Conservation (phyloP, 2,113 vertebrate genomes). For the Peromyscus polionotus region DNA sequence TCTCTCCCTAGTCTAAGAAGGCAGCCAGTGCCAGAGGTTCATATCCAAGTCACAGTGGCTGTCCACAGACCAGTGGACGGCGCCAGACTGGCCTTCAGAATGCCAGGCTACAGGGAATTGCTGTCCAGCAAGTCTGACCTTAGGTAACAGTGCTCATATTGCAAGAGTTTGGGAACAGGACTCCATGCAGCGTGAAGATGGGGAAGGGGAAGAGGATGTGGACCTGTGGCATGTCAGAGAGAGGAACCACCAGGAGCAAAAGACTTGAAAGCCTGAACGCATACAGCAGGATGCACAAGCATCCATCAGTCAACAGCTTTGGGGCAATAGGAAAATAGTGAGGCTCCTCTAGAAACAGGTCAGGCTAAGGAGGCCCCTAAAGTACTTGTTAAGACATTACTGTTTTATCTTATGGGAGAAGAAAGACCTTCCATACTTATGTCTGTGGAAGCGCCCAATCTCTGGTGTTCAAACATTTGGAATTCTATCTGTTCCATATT, state of each 20-base stretch:
- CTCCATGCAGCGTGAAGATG: not conserved
- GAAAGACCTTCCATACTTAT: not conserved
- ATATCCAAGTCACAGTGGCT: not conserved
- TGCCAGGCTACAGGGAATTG: not conserved
- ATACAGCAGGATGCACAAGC: rapidly evolving
- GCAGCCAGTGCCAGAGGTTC: not conserved
- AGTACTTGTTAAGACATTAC: not conserved
- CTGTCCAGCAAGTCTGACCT: not conserved
- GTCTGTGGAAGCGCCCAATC: not conserved
- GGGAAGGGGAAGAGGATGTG: not conserved
- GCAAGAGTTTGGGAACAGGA: not conserved
- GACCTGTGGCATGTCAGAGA: not conserved
- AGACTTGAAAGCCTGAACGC: not conserved
- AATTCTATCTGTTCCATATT: conserved; percentile 69
- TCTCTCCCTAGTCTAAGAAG: not conserved
- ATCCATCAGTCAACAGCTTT: not conserved
- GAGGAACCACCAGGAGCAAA: not conserved
- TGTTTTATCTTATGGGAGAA: not conserved
- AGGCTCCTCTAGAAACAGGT: not conserved
- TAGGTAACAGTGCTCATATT: not conserved
- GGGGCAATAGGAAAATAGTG: not conserved
- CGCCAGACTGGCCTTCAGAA: not conserved
- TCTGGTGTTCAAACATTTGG: conserved; percentile 56
- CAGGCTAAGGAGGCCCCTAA: not conserved
- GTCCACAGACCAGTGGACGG: not conserved